Evolutionary conservation across 2,888 invertebrate genomes (phyloP), one percentile per base, ranked within the genome.

Genomic region (Octodonta nipae): DNA sequence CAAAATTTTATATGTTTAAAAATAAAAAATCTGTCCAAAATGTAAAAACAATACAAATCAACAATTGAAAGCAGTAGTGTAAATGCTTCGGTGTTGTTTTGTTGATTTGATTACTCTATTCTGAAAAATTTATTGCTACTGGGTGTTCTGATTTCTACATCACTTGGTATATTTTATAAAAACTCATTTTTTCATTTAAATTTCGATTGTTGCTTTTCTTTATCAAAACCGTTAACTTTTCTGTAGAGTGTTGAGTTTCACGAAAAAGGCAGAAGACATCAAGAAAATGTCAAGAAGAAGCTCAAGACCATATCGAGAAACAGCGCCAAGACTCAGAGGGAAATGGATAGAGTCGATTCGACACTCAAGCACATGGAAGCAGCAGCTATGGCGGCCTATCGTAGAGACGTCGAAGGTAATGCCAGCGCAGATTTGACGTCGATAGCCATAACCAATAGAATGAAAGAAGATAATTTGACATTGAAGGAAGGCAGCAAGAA

Each of bases 201-300:
- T n/a, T n/a, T n/a, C 35, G 4, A 12, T 26, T 13, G 13, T 24
- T 24, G 5, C 5, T 13, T 7, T 27, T 37, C 16, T 36, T 6
- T 6, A 12, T n/a, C 11, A 16, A n/a, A 14, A 26, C 29, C n/a
- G n/a, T 34, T 36, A 66, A n/a, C n/a, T n/a, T n/a, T n/a, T n/a
- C n/a, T 68, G 24, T 60, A 88, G 87, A 93, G 92, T 54, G 73
- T 91, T 51, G 83, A 89, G 41, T 92, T 91, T 55, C 93, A 95
- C 58, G 93, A 93, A 63, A 81, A 79, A 65, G 93, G 93, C 4
- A 84, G 85, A 55, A 69, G 83, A 15, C 93, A 95, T 61, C 84
- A 92, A 56, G 82, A 86, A 56, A 89, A 82, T 75, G 89, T 93
- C 15, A 77, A 81, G 36, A 84, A 84, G 53, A 77, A 80, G 39